phyloP scores from a whole-genome alignment of 2,888 invertebrate species.

The Nemotelus pantherinus region DNA sequence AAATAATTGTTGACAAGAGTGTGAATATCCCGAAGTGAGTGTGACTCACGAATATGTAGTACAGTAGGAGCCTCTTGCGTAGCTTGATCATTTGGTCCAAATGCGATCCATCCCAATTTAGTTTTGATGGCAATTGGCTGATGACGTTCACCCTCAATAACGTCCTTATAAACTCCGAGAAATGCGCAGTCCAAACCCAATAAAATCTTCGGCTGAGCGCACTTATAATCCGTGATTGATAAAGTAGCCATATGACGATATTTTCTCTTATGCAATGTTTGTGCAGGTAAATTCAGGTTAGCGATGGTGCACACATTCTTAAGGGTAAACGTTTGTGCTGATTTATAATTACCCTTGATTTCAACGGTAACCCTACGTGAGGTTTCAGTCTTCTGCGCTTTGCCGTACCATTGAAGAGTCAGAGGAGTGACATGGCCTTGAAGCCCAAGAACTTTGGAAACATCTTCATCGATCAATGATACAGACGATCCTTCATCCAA shows the following conservation, averaged over 20 bases:
- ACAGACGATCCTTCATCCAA: constrained; percentile 46
- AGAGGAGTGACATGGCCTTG: no score
- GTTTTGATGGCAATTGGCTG: constrained; percentile 23
- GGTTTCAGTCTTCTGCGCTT: neutral
- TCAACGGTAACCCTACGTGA: neutral
- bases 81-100: no score
- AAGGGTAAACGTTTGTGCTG: neutral
- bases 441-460: no score
- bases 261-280: neutral
- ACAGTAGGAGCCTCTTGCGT: neutral
- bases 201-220: neutral
- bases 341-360: constrained; percentile 5
- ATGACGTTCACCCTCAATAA: neutral
- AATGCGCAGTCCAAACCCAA: neutral
- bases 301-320: neutral
- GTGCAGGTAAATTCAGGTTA: neutral
- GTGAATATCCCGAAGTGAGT: no score
- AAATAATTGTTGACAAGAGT: constrained; percentile 7
- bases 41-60: constrained; percentile 1
- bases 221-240: neutral
- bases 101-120: neutral
- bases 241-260: neutral
- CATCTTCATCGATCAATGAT: neutral
- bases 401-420: constrained; percentile 8
- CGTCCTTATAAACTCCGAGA: neutral